These are phyloP conservation scores for Acanthosoma haemorrhoidale DNA, from an alignment of 2,888 invertebrate species.

Conservation along the genomic window DNA sequence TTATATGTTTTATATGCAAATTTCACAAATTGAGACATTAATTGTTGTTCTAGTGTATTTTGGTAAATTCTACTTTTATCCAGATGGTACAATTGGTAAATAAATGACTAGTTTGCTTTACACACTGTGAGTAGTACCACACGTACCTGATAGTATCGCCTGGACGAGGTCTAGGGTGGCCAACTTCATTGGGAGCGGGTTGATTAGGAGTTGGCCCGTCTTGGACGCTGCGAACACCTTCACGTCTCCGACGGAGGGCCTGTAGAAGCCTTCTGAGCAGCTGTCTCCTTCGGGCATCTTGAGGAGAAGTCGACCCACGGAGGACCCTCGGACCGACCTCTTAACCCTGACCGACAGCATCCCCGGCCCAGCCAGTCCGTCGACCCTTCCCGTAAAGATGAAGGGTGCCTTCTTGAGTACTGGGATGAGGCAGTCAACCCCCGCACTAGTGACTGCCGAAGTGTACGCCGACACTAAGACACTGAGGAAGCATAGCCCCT, in stretches of 20 bases:
- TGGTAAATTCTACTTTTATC: too few relatives aligned
- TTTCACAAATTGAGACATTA: too few relatives aligned
- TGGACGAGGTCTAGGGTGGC: constrained; percentile 17
- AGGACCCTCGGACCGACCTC: background rate
- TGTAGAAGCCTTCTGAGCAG: constrained; percentile 3
- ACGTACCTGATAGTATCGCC: constrained; percentile 20
- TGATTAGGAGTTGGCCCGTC: background rate
- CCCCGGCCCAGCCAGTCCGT: background rate
- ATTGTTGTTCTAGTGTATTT: too few relatives aligned
- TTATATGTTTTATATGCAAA: too few relatives aligned
- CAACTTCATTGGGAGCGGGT: constrained; percentile 23
- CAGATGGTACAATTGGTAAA: too few relatives aligned
- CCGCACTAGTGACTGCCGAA: background rate
- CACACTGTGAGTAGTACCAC: too few relatives aligned
- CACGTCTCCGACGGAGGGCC: constrained; percentile 19
- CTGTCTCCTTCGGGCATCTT: constrained; percentile 3
- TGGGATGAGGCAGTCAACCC: background rate
- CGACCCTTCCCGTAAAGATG: constrained; percentile 15
- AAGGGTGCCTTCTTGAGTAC: constrained; percentile 4
- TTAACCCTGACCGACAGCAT: background rate
- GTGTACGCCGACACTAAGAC: background rate
- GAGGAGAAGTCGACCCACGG: background rate
- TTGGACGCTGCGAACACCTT: constrained; percentile 22
- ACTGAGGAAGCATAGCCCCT: background rate
- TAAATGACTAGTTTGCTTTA: too few relatives aligned